phyloP scores from a whole-genome alignment of 2,113 vertebrate genomes.

The Ifrita kowaldi region DNA sequence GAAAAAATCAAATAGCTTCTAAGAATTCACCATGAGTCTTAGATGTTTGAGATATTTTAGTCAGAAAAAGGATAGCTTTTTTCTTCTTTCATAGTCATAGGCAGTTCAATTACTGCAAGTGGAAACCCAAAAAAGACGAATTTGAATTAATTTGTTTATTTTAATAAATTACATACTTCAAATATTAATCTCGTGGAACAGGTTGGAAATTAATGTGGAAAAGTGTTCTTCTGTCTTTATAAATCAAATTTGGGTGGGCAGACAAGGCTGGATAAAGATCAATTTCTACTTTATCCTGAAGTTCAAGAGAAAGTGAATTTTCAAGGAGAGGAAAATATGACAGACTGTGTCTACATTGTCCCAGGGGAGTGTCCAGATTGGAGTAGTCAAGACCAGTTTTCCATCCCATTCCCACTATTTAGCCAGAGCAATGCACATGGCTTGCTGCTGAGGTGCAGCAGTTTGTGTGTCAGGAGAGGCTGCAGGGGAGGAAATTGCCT shows the following conservation, averaged over 20 bases:
- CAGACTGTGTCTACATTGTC: not conserved
- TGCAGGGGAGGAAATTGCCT: not conserved
- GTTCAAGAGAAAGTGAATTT: not conserved
- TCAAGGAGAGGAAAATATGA: not conserved
- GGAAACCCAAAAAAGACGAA: not conserved
- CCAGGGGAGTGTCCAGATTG: not conserved
- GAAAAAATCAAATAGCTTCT: not conserved
- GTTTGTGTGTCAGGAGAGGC: not conserved
- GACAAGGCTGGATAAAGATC: not conserved
- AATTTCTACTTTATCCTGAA: not conserved
- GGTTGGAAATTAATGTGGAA: not conserved
- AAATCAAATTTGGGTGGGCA: not conserved
- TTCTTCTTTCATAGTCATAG: not conserved
- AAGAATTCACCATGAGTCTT: not conserved
- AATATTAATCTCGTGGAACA: not conserved
- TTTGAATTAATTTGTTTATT: not conserved
- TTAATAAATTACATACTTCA: not conserved
- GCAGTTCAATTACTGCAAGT: not conserved
- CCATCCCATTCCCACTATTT: not conserved
- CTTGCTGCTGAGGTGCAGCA: not conserved
- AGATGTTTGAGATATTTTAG: not conserved
- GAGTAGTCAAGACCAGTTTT: not conserved
- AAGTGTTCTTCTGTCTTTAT: not conserved
- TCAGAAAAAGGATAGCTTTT: not conserved
- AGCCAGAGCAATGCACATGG: not conserved